A percentile compares a stretch with the other conserved stretches of the same genome.
Evolutionary conservation across 2,797 vertebrate genomes (phyloP).

Genomic region (Phataginus tetradactyla): DNA sequence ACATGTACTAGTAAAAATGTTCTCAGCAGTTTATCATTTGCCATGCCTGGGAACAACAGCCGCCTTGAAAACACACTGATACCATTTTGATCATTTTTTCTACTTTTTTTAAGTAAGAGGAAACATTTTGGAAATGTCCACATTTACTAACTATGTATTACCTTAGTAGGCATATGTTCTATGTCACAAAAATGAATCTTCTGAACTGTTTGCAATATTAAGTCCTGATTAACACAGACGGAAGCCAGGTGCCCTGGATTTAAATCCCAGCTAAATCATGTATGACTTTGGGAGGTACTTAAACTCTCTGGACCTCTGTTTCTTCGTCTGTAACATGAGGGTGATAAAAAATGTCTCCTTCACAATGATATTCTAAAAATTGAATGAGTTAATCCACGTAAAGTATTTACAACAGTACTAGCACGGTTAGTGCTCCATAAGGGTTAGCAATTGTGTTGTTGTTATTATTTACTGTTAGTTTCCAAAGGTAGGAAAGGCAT

Average conservation of each 20-base stretch:
- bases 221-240: background rate
- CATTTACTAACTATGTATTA: slow-evolving; percentile 12
- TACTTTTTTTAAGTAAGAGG: background rate
- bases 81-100: background rate
- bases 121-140: slow-evolving; percentile 46
- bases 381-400: background rate
- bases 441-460: background rate
- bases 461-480: slow-evolving; percentile 24
- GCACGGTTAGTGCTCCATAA: background rate
- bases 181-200: background rate
- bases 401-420: background rate
- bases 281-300: background rate
- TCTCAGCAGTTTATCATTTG: slow-evolving; percentile 63
- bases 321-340: slow-evolving; percentile 8
- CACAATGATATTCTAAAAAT: background rate
- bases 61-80: background rate
- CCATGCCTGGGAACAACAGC: background rate
- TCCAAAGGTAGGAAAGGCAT: background rate
- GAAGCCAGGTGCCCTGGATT: background rate
- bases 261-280: background rate
- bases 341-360: background rate
- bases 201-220: background rate
- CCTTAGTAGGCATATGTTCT: background rate
- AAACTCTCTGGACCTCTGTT: background rate
- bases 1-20: slow-evolving; percentile 58